Percentiles rank a stretch among this genome's conserved stretches.
Evolutionary conservation across 1,140 invertebrate genomes (phyloP).

Genomic region (Lepidurus packardi): DNA sequence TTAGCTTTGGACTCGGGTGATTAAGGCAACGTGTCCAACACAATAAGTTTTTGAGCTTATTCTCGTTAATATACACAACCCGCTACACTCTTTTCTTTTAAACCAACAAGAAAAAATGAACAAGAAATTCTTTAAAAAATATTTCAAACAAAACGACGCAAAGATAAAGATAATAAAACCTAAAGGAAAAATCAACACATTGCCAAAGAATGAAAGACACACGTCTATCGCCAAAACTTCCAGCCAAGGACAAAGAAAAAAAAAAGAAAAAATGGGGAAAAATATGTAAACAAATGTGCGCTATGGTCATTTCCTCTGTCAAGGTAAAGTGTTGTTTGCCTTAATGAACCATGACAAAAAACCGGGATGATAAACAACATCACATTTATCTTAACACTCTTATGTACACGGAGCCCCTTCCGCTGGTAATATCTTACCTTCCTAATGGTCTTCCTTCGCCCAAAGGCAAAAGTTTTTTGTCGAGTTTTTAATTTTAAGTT

Average conservation of each 20-base stretch:
- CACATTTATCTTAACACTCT: conserved; percentile 19
- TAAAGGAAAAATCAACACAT: not conserved
- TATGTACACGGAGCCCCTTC: conserved; percentile 2
- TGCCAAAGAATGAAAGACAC: conserved; percentile 17
- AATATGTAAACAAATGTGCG: conserved; percentile 19
- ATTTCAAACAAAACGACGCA: not conserved
- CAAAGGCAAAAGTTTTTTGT: not conserved
- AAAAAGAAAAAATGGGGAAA: not conserved
- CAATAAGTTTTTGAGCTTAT: conserved; percentile 19
- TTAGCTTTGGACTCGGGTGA: conserved; percentile 13
- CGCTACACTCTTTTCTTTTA: not conserved
- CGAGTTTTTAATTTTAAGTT: not conserved
- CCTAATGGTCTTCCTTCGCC: not conserved
- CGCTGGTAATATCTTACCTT: conserved; percentile 8
- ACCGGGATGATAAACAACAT: conserved; percentile 21
- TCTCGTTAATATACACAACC: not conserved
- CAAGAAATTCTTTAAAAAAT: not conserved
- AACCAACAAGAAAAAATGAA: not conserved
- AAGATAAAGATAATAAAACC: not conserved
- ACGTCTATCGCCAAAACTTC: conserved; percentile 7
- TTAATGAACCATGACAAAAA: conserved; percentile 16
- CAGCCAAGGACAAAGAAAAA: not conserved
- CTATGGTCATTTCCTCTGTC: conserved; percentile 18
- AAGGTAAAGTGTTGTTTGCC: conserved; percentile 17
- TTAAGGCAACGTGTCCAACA: conserved; percentile 18